Evolutionary conservation across 2,113 vertebrate genomes (phyloP), one percentile per base, ranked within the genome.

Genomic region (Elgaria multicarinata): DNA sequence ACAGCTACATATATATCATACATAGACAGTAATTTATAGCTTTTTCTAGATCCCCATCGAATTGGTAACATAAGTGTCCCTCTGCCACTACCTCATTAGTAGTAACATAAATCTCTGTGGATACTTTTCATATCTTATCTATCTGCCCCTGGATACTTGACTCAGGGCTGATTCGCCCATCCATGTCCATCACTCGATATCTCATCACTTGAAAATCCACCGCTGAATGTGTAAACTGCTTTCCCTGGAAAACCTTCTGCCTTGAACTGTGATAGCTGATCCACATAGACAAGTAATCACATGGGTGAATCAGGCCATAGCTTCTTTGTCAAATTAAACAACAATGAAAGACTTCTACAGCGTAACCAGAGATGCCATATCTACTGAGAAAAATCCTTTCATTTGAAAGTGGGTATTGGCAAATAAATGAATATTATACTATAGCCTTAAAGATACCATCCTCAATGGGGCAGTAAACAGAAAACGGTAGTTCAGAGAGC

Each of bases 21-120:
- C 20, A 89, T 12, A 83, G 20, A 69, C 55, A 14, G n/a, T 85
- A 92, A 92, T 89, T 91, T 84, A 85, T 84, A 88, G 84, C 81
- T 90, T n/a, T 24, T 89, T 92, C 93, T 92, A 91, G 75, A 91
- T 92, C 89, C 53, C 0, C n/a, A 28, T 93, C 88, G 85, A 74
- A 93, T 87, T 89, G 89, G 36, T 55, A 90, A 80, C 85, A 0
- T 67, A 86, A 89, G 6, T 36, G 28, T 75, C 14, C 28, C 58
- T 75, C 89, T 76, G 36, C 80, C 78, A 90, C 28, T 42, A 28
- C 20, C 87, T 53, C 36, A 66, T n/a, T 86, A 86, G 2, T 8
- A 86, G 50, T 66, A 90, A 16, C n/a, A 26, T 78, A 93, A 84
- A 87, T 42, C 3, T 83, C 72, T 85, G 81, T 22, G 0, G 0